These are phyloP conservation scores for Hippocampus guttulatus DNA, from an alignment of 2,113 vertebrate species.

Conservation along the genomic window DNA sequence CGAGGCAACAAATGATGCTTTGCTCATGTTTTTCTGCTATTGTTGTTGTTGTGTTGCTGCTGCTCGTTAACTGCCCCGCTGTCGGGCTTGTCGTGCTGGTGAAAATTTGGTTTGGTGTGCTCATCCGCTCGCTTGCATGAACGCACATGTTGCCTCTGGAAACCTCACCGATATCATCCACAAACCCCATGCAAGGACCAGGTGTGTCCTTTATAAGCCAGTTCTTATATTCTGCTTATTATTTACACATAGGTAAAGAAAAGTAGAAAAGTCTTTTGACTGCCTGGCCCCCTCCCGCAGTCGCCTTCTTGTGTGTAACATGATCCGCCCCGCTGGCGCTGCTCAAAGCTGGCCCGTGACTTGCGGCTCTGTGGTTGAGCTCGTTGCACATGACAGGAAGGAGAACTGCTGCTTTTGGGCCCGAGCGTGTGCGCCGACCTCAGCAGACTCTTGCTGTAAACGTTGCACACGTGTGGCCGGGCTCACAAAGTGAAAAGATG, in stretches of 20 bases:
- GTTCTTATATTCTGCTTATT: background rate
- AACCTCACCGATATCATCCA: background rate
- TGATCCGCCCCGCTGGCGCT: slow-evolving; percentile 25
- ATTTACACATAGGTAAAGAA: slow-evolving; percentile 6
- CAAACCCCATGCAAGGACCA: background rate
- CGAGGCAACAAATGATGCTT: background rate
- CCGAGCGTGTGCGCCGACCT: slow-evolving; percentile 33
- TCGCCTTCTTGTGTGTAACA: slow-evolving; percentile 32
- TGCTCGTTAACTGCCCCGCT: background rate
- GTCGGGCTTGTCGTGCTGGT: background rate
- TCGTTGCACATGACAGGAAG: slow-evolving; percentile 64
- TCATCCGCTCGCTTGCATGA: background rate
- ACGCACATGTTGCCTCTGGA: background rate
- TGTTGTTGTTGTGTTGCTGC: background rate
- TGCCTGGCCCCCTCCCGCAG: background rate
- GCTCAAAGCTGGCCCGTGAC: slow-evolving; percentile 17
- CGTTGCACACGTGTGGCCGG: slow-evolving; percentile 6
- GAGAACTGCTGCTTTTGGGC: slow-evolving; percentile 25
- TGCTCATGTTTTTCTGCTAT: background rate
- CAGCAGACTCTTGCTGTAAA: slow-evolving; percentile 25
- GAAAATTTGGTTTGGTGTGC: background rate
- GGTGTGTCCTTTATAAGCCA: too few species aligned
- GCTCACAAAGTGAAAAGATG: background rate
- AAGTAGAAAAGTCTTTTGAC: slow-evolving; percentile 44
- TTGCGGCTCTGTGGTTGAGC: slow-evolving; percentile 42